Base-by-base conservation (phyloP, 2,888 invertebrate genomes). In the Nephrotoma appendiculata region DNA sequence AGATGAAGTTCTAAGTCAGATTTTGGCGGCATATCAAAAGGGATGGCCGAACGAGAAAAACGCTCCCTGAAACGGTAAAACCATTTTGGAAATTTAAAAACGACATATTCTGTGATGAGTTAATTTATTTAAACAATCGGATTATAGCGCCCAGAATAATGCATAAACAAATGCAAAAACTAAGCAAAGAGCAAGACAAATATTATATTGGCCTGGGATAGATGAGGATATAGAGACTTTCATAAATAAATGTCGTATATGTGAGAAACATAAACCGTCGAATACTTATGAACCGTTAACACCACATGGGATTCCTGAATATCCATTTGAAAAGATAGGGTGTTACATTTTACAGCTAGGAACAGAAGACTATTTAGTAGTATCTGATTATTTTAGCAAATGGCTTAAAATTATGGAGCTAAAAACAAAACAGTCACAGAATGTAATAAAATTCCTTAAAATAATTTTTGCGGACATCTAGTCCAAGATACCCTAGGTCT, bases 361-460 rank as follows among this genome's bases (percentile, higher is more conserved):
- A n/a, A n/a, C n/a, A n/a, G n/a, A n/a, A n/a, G n/a, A n/a, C n/a
- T n/a, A n/a, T n/a, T 86, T 15, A 85, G 42, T 87, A 87, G 83
- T 45, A 87, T 6, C 86, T 87, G 11, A n/a, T n/a, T n/a, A n/a
- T n/a, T n/a, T 57, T 87, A 11, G 86, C 86, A 6, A 88, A 88
- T 86, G 87, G 87, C n/a, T n/a, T 31, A 87, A 71, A 48, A 87
- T 88, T 7, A 86, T 85, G 6, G 44, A 6, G 0, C 43, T 88
- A 5, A 11, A 43, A 1, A 57, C 48, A 12, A 86, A 87, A 15
- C 87, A 83, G 19, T 43, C 86, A 43, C 83, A 19, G 11, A 31
- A 84, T 44, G 41, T 88, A 4, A 87, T 88, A 41, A 41, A n/a
- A 9, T 85, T 84, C 41, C 19, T 88, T 7, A 87, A 87, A 87